Conservation (phyloP, 1,140 invertebrate species). For the Lucilia cuprina region DNA sequence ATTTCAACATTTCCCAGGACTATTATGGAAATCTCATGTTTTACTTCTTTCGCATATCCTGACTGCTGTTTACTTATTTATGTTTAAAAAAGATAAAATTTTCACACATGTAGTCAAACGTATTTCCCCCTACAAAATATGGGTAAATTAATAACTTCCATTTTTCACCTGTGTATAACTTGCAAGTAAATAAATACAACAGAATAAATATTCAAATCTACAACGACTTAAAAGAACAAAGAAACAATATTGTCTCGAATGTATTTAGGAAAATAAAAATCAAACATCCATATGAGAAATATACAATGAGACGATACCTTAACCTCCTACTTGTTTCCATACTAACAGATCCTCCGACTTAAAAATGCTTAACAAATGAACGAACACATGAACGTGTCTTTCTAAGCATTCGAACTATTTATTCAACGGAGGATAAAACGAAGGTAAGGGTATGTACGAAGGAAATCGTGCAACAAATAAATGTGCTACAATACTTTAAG, state of each 20-base stretch:
- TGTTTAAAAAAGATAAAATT: background rate
- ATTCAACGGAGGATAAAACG: background rate
- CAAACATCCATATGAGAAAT: too few relatives aligned
- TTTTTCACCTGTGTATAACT: background rate
- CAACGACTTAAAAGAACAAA: background rate
- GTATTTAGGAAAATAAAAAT: too few relatives aligned
- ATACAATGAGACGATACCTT: background rate
- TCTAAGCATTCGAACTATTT: background rate
- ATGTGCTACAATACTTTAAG: background rate
- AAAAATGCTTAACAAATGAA: constrained; percentile 4
- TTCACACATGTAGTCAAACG: background rate
- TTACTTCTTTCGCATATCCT: background rate
- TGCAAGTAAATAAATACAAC: background rate
- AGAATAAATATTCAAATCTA: background rate
- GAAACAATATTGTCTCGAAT: background rate
- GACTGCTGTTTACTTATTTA: background rate
- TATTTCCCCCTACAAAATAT: background rate
- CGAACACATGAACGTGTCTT: background rate
- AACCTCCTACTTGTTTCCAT: background rate
- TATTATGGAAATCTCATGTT: too few relatives aligned
- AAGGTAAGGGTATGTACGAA: background rate
- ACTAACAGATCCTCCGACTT: background rate
- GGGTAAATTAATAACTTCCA: background rate
- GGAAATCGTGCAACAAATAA: background rate
- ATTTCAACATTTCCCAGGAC: too few relatives aligned